A percentile compares a stretch with the other conserved stretches of the same genome.
Conservation (phyloP, 2,113 vertebrate species). For the Heterotilapia buettikoferi region DNA sequence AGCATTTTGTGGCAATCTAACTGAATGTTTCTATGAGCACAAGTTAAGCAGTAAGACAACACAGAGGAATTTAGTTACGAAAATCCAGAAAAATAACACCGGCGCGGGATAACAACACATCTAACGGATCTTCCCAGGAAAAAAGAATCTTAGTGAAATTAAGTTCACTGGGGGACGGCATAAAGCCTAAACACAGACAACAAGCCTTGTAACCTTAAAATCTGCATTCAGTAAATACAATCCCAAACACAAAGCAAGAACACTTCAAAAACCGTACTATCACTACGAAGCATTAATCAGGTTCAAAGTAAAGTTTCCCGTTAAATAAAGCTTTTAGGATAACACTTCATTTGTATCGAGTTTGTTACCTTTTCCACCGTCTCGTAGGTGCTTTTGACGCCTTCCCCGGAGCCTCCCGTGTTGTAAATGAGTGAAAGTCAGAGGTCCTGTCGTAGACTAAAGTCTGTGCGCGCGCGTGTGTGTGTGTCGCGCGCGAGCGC, state of each 20-base stretch:
- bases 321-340: background rate
- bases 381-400: background rate
- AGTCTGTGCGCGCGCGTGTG: background rate
- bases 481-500: background rate
- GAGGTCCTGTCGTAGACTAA: background rate
- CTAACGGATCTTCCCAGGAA: background rate
- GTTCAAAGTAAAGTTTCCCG: background rate
- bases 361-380: background rate
- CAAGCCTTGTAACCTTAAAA: background rate
- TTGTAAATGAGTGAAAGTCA: background rate
- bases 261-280: too few species aligned
- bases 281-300: background rate
- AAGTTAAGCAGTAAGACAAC: background rate
- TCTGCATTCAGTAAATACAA: background rate
- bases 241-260: background rate
- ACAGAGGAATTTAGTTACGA: background rate
- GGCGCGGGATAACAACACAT: background rate
- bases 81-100: background rate
- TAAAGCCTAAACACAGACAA: background rate
- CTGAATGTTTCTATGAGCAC: background rate
- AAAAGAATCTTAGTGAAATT: background rate
- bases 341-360: background rate
- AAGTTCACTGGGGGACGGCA: background rate
- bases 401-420: background rate
- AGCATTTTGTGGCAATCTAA: background rate